These are phyloP conservation scores for Meda fulgida DNA, from an alignment of 2,797 vertebrate species.

Conservation along the genomic window DNA sequence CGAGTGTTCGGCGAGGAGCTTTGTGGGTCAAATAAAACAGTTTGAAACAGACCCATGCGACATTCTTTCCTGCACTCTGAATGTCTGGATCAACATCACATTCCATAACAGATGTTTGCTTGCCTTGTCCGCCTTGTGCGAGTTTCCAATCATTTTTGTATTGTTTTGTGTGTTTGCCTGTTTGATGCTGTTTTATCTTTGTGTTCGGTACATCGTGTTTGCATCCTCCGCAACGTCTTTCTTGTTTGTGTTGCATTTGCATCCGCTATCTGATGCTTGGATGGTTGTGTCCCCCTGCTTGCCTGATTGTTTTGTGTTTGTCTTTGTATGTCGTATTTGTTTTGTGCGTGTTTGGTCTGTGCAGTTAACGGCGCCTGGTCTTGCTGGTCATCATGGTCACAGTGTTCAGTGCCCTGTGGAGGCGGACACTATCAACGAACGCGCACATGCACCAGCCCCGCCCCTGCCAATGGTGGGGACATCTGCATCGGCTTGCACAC, in stretches of 20 bases:
- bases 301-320: constrained; percentile 62
- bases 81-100: constrained; percentile 39
- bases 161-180: constrained; percentile 41
- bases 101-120: constrained; percentile 45
- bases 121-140: constrained; percentile 16
- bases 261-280: constrained; percentile 52
- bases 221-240: constrained; percentile 33
- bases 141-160: constrained; percentile 26
- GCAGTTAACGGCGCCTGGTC: constrained; percentile 94
- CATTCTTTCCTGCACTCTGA: constrained; percentile 12
- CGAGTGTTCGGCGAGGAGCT: not conserved
- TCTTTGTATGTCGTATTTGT: constrained; percentile 52
- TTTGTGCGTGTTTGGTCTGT: constrained; percentile 56
- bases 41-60: not conserved
- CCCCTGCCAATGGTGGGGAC: constrained; percentile 86
- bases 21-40: not conserved
- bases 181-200: constrained; percentile 36
- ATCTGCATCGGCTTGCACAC: constrained; percentile 98
- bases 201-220: constrained; percentile 34
- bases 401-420: constrained; percentile 93
- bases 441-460: constrained; percentile 89
- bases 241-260: constrained; percentile 43
- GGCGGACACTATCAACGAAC: constrained; percentile 97
- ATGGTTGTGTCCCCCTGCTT: constrained; percentile 56
- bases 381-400: constrained; percentile 97